Base-by-base conservation (phyloP, 2,888 invertebrate genomes). In the Ormia ochracea region DNA sequence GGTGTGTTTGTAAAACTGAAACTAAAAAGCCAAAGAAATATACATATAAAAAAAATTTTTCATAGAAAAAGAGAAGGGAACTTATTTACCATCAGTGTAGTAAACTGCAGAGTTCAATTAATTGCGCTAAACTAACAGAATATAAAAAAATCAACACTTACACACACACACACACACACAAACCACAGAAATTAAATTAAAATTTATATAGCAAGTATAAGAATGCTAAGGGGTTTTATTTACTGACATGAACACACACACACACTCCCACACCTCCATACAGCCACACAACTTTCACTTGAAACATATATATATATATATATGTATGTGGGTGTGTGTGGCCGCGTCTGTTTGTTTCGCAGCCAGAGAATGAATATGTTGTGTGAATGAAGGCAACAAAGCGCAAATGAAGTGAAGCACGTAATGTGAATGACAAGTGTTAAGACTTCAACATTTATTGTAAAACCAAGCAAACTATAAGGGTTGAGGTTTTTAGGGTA, bases 121-220 rank as follows among this genome's bases (percentile, higher is more conserved):
- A 87, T 87, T 87, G 86, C 87, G 85, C 75, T 69, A 65, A 75
- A 81, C 82, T 76, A 73, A 82, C 38, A 81, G 78, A 81, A 58
- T 41, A 56, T 41, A 78, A 76, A 52, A 78, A 70, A 79, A 76
- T 26, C 54, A 48, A 61, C 41, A 65, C 75, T 31, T 41, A 56
- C 54, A 28, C 36, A 58, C 45, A 73, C 48, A 66, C 73, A 65
- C 54, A 73, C 66, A 82, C 81, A 78, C 82, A 82, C 81, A 84
- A 85, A 85, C 86, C 87, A 81, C 87, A 86, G 84, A 87, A 87
- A 87, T 87, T 87, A 87, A 87, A 87, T 87, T 87, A 87, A 87
- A 87, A 86, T 87, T 81, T 81, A 82, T 73, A 81, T 76, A 76
- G 66, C 54, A 66, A 50, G 38, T 31, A 50, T 19, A 68, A 33